Percentiles rank a stretch among this genome's conserved stretches.
Conservation (phyloP, 2,113 vertebrate species). For the Anarhynchus alexandrinus region DNA sequence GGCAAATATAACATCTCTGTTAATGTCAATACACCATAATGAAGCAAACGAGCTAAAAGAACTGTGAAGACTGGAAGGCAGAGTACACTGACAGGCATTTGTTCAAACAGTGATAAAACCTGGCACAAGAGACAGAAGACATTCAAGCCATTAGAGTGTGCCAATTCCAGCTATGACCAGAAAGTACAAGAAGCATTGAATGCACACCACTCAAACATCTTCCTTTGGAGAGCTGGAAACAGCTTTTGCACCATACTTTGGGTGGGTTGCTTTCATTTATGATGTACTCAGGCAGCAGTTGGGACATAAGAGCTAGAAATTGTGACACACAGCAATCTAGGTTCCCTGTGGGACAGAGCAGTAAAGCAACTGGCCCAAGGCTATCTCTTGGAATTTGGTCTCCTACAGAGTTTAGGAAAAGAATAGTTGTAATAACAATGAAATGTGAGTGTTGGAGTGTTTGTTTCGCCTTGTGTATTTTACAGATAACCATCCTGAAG, state of each 20-base stretch:
- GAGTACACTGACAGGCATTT: background rate
- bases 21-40: background rate
- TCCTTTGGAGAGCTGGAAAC: background rate
- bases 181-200: background rate
- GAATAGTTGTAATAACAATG: background rate
- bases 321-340: background rate
- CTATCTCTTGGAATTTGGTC: background rate
- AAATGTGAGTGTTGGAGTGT: background rate
- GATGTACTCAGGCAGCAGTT: background rate
- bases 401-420: background rate
- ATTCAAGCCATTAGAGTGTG: background rate
- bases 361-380: background rate
- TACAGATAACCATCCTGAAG: background rate
- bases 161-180: background rate
- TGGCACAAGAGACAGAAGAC: background rate
- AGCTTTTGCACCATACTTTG: background rate
- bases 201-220: accelerated
- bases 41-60: background rate
- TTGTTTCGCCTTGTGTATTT: background rate
- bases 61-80: background rate
- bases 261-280: background rate
- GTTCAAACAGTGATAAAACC: background rate
- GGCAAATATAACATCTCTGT: background rate
- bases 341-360: background rate
- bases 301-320: background rate